These are phyloP conservation scores for Odocoileus hemionus DNA, from an alignment of 2,113 vertebrate genomes.

Conservation along the genomic window DNA sequence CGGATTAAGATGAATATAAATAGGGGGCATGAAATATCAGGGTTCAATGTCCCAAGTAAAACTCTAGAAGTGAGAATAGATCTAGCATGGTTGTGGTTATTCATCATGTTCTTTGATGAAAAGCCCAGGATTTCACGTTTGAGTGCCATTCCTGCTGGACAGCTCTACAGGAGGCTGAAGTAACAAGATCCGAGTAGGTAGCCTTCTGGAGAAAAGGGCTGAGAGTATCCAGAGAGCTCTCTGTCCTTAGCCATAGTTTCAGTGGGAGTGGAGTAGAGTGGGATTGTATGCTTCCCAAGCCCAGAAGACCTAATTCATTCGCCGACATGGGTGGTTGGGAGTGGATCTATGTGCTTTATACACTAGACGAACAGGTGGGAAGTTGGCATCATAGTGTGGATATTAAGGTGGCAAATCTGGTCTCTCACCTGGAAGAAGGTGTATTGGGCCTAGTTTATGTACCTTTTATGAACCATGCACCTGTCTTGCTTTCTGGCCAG, in stretches of 20 bases:
- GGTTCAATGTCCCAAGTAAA: background rate
- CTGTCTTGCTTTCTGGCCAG: background rate
- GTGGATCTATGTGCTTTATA: background rate
- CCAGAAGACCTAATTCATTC: background rate
- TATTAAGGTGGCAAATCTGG: background rate
- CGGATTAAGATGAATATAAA: background rate
- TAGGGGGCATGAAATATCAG: background rate
- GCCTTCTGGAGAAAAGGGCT: background rate
- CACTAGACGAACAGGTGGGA: background rate
- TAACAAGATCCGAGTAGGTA: background rate
- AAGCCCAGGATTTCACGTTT: background rate
- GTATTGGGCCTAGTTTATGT: background rate
- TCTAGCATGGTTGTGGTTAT: background rate
- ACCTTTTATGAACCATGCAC: background rate
- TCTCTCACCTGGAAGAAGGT: background rate
- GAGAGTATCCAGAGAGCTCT: background rate
- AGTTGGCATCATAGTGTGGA: background rate
- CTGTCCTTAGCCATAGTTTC: rapidly evolving
- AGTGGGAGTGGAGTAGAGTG: background rate
- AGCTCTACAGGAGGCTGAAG: background rate
- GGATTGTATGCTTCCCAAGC: no score
- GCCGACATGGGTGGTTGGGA: background rate
- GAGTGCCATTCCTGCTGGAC: background rate
- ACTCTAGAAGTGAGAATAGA: background rate
- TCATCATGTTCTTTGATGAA: background rate